A percentile compares a stretch with the other conserved stretches of the same genome.
Conservation (phyloP, 2,113 vertebrate genomes). For the Heloderma charlesbogerti region DNA sequence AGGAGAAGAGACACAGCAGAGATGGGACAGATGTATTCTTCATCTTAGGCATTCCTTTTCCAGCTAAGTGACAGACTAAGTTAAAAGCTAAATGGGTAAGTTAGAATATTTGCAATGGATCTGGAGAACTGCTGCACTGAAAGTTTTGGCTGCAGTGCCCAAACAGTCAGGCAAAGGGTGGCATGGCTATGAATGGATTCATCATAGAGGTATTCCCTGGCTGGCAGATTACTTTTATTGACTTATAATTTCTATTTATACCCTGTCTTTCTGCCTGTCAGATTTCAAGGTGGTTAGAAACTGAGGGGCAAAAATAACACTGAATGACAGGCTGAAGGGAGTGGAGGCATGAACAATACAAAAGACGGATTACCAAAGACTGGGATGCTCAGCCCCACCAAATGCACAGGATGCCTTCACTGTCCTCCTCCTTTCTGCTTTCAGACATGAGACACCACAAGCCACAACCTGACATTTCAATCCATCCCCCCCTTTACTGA, state of each 20-base stretch:
- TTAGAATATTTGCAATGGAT: not conserved
- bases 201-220: not conserved
- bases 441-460: not conserved
- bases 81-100: not conserved
- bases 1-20: not conserved
- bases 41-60: not conserved
- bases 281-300: not conserved
- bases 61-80: not conserved
- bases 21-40: not conserved
- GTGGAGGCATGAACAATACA: not conserved
- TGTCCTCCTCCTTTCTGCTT: not conserved
- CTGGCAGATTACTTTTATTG: not conserved
- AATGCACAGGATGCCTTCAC: not conserved
- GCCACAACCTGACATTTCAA: not conserved
- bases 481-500: not conserved
- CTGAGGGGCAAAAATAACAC: not conserved
- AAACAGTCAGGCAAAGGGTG: not conserved
- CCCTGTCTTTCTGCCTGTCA: not conserved
- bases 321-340: not conserved
- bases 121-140: constrained; percentile 46
- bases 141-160: constrained; percentile 41
- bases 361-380: not conserved
- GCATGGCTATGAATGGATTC: not conserved
- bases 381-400: not conserved
- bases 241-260: constrained; percentile 2